Conservation (phyloP, 2,888 invertebrate species). For the Napeogenes inachia region DNA sequence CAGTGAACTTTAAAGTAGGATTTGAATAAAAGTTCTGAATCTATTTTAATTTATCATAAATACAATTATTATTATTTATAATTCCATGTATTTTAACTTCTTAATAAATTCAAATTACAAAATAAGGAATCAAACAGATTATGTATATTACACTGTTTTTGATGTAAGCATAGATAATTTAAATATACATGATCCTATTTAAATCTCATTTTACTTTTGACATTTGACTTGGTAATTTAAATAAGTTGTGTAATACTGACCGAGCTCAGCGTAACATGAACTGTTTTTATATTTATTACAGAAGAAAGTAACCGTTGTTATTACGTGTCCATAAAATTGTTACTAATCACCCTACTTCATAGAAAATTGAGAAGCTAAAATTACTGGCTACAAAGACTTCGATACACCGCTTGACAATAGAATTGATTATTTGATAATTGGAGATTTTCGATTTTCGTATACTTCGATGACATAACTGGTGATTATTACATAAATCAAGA, state of each 20-base stretch:
- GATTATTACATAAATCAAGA: conserved; percentile 16
- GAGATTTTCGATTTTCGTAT: conserved; percentile 21
- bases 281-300: conserved; percentile 39
- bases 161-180: not conserved
- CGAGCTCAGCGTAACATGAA: conserved; percentile 32
- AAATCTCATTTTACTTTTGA: not conserved
- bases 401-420: conserved; percentile 22
- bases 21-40: not conserved
- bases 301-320: conserved; percentile 45
- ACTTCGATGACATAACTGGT: conserved; percentile 17
- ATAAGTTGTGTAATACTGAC: not conserved
- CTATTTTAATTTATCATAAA: too few relatives aligned
- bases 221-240: not conserved
- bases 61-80: too few relatives aligned
- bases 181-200: not conserved
- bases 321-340: conserved; percentile 53
- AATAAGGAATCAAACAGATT: too few relatives aligned
- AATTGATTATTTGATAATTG: conserved; percentile 27
- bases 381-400: conserved; percentile 16
- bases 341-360: conserved; percentile 48
- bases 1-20: not conserved
- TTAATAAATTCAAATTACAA: not conserved
- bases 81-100: too few relatives aligned
- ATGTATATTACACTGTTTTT: not conserved
- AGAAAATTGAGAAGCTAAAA: conserved; percentile 38